Conservation (phyloP, 2,113 vertebrate species). For the Erythrolamprus reginae region DNA sequence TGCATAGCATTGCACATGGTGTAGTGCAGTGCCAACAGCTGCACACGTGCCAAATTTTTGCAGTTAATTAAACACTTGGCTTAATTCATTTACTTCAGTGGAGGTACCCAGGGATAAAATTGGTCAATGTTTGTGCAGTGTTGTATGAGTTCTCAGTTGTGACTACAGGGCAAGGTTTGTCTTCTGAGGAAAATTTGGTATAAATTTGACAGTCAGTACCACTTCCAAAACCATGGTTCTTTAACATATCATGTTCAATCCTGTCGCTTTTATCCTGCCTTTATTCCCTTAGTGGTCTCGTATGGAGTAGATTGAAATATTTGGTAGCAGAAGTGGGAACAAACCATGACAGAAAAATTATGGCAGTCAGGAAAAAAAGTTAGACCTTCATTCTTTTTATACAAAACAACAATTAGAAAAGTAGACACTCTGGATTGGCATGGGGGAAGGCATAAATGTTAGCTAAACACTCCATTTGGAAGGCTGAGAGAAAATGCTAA, state of each 20-base stretch:
- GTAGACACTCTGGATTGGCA: conserved; percentile 32
- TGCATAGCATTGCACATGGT: conserved; percentile 22
- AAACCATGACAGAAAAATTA: conserved; percentile 46
- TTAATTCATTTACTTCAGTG: conserved; percentile 52
- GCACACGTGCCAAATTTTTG: conserved; percentile 54
- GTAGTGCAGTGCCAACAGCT: conserved; percentile 57
- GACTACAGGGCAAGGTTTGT: conserved; percentile 19
- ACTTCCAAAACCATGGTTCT: conserved; percentile 11
- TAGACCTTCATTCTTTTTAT: conserved; percentile 40
- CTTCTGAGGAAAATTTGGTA: conserved; percentile 25
- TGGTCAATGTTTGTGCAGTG: conserved; percentile 54
- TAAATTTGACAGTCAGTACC: conserved; percentile 39
- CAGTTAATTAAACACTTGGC: conserved; percentile 62
- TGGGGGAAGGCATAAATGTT: conserved; percentile 22
- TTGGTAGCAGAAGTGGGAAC: conserved; percentile 11
- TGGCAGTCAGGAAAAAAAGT: conserved; percentile 42
- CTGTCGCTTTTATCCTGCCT: conserved; percentile 19
- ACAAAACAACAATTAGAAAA: conserved; percentile 51
- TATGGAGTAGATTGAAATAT: conserved; percentile 40
- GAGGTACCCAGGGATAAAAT: conserved; percentile 56
- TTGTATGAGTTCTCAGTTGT: conserved; percentile 54
- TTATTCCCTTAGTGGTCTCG: conserved; percentile 25
- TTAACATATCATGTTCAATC: neutral
- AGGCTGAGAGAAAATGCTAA: conserved; percentile 53
- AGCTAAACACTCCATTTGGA: conserved; percentile 40